Percentiles rank a stretch among this genome's conserved stretches.
Evolutionary conservation across 92 coral and sea anemone species (phyloP).

Genomic region (Porites cylindrica): DNA sequence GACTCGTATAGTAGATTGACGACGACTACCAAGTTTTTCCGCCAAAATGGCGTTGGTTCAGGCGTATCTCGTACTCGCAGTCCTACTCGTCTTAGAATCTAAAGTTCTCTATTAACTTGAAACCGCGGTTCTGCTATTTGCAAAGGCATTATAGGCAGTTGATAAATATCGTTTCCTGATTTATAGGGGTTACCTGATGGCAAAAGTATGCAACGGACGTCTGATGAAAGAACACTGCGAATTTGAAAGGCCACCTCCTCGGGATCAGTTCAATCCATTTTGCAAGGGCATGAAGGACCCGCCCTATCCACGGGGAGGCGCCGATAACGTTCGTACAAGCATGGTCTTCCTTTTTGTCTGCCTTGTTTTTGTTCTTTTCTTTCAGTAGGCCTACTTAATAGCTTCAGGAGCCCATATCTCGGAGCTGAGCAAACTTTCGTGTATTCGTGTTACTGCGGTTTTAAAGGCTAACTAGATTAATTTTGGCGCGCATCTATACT

Average conservation of each 20-base stretch:
- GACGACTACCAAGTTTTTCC: too few species aligned
- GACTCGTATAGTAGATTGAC: too few species aligned
- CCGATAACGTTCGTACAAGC: neutral
- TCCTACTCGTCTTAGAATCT: too few species aligned
- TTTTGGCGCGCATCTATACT: too few species aligned
- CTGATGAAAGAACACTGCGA: slow-evolving; percentile 19
- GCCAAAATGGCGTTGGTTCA: too few species aligned
- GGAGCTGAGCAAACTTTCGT: too few species aligned
- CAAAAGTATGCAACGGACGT: slow-evolving; percentile 20
- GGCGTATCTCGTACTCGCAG: too few species aligned
- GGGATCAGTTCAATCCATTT: slow-evolving; percentile 36
- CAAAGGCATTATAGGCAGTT: too few species aligned
- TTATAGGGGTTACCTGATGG: slow-evolving; percentile 17
- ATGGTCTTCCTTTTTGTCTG: neutral
- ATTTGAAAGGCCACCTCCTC: slow-evolving; percentile 3
- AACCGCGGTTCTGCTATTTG: neutral
- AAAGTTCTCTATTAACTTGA: neutral
- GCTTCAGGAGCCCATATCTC: neutral
- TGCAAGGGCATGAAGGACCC: slow-evolving; percentile 26
- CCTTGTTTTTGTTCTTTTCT: slow-evolving; percentile 9
- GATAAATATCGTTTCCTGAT: neutral
- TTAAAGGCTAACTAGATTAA: too few species aligned
- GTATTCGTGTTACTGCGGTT: too few species aligned
- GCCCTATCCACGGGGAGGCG: neutral
- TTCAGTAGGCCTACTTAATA: neutral